Evolutionary conservation across 2,888 invertebrate species (phyloP).

Genomic region (Noctua comes): DNA sequence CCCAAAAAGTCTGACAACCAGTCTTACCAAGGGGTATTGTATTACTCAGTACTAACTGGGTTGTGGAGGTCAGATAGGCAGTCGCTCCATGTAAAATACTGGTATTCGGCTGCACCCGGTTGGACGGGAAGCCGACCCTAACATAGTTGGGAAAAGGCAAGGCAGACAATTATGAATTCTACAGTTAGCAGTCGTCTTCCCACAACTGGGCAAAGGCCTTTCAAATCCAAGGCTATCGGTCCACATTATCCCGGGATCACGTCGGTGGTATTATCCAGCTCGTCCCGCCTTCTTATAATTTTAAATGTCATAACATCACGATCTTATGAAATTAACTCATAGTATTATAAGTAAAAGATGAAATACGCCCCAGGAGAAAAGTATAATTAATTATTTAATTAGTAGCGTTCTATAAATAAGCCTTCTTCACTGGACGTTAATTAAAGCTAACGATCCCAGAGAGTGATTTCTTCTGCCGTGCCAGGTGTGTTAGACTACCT

Average conservation of each 20-base stretch:
- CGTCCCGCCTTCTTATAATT: neutral
- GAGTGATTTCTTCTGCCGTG: constrained; percentile 21
- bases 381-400: neutral
- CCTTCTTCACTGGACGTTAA: neutral
- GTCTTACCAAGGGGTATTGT: no score
- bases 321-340: neutral
- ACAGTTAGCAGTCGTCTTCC: neutral
- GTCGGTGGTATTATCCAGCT: neutral
- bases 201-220: neutral
- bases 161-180: no score
- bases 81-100: no score
- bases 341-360: neutral
- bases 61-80: no score
- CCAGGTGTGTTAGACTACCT: constrained; percentile 32
- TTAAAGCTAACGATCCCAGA: constrained; percentile 7
- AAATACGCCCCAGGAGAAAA: no score
- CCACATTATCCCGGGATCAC: neutral
- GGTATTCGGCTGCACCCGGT: no score
- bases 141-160: no score
- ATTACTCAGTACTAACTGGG: no score
- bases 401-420: neutral
- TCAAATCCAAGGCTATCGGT: neutral
- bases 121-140: no score
- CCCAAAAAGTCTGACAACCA: no score
- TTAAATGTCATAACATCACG: neutral